Evolutionary conservation across 2,888 invertebrate genomes (phyloP).

Genomic region (Acanthosepion lycidas): DNA sequence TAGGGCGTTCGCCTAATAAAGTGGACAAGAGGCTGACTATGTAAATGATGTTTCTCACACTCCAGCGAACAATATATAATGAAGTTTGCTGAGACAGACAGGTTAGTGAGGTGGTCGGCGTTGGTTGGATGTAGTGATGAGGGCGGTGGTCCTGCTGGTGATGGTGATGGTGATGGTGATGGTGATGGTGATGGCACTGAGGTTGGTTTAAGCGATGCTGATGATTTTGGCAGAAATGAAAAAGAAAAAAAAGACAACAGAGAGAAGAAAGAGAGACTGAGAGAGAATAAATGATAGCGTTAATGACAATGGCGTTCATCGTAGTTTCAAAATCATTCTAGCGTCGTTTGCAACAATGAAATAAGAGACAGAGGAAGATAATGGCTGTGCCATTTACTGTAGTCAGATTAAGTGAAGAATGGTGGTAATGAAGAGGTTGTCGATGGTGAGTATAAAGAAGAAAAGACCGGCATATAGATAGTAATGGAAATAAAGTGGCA

Average conservation of each 20-base stretch:
- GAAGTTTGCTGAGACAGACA: conserved; percentile 12
- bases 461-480: no score
- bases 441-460: no score
- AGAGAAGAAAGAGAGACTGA: background rate
- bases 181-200: background rate
- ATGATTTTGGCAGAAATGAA: background rate
- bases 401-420: no score
- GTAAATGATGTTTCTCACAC: conserved; percentile 33
- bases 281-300: background rate
- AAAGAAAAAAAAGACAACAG: no score
- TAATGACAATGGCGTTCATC: no score
- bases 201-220: background rate
- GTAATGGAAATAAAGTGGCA: no score
- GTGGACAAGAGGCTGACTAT: conserved; percentile 12
- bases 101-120: background rate
- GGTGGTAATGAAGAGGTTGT: no score
- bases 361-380: no score
- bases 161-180: background rate
- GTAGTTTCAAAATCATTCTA: no score
- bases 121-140: background rate
- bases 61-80: conserved; percentile 21
- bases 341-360: no score
- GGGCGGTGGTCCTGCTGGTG: background rate
- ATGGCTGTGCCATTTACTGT: no score
- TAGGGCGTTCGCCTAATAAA: background rate